Evolutionary conservation across 1,140 invertebrate genomes (phyloP), one percentile per base, ranked within the genome.

Genomic region (Onthophagus taurus): DNA sequence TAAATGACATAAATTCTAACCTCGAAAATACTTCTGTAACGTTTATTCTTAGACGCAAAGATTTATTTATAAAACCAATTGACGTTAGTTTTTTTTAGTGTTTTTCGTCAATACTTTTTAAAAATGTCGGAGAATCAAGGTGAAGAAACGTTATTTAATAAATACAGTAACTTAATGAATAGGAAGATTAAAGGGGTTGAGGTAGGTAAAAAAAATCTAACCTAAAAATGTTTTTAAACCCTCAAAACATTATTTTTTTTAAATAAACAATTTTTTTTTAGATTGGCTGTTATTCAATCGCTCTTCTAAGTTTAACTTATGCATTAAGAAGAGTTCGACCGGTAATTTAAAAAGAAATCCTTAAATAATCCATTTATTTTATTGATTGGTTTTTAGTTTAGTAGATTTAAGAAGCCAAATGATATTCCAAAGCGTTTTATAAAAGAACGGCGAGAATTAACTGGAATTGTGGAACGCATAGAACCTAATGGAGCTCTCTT

Each of bases 281-380:
- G 68, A 50, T 72, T 38, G 45, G 71, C 12, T 68, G 66, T 29
- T 74, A 74, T 58, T 72, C 71, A 11, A 57, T 74, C 24, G 65
- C 71, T 31, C 55, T 70, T 13, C 44, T 65, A 43, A 64, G 68
- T 33, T 54, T 74, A n/a, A 51, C 66, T 17, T 44, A 65, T 30
- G 70, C 71, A 17, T 47, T 72, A 13, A 62, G 70, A 36, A 67
- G 58, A 63, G 69, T 72, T 18, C 61, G 66, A 55, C 72, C 72
- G 21, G 72, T 74, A 64, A 57, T 66, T 71, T 23, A 16, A 43
- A 6, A 16, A 11, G 9, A 8, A 42, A 31, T 44, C 52, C 21
- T 23, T 41, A 44, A 34, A 34, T 35, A 18, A 45, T 29, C 13
- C 29, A 23, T 34, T 21, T 20, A 18, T 38, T 21, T 35, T 45